These are phyloP conservation scores for Balearica regulorum DNA, from an alignment of 2,797 vertebrate genomes.

Conservation along the genomic window DNA sequence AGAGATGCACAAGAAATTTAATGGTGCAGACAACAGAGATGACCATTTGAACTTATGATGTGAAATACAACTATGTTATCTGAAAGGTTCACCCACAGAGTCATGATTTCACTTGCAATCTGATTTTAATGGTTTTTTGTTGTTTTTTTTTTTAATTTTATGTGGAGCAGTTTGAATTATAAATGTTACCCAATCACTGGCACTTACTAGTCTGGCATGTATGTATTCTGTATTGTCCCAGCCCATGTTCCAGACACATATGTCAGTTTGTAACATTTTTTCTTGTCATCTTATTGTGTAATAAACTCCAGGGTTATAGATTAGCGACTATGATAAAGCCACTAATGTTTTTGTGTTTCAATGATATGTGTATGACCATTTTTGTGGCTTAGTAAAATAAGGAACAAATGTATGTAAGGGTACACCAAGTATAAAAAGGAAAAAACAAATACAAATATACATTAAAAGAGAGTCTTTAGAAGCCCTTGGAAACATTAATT, in stretches of 20 bases:
- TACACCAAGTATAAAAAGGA: background rate
- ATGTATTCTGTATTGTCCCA: background rate
- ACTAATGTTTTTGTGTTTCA: background rate
- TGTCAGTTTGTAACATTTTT: background rate
- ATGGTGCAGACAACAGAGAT: background rate
- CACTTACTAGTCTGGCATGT: background rate
- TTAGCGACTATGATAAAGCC: slow-evolving; percentile 23
- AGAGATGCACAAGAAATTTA: background rate
- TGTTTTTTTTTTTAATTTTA: background rate
- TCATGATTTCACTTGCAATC: background rate
- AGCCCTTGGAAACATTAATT: background rate
- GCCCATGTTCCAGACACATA: background rate
- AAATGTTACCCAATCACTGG: background rate
- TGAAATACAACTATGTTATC: background rate
- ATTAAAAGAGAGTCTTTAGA: slow-evolving; percentile 21
- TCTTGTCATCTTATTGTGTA: background rate
- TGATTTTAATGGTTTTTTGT: background rate
- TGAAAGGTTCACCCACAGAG: background rate
- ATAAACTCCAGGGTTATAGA: slow-evolving; percentile 8
- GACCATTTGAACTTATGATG: background rate
- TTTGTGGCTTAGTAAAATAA: slow-evolving; percentile 46
- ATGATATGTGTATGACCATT: background rate
- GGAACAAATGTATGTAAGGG: background rate
- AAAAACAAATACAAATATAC: background rate
- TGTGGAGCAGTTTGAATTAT: background rate